phyloP scores from a whole-genome alignment of 1,140 invertebrate genomes.

The Sarcophaga peregrina region DNA sequence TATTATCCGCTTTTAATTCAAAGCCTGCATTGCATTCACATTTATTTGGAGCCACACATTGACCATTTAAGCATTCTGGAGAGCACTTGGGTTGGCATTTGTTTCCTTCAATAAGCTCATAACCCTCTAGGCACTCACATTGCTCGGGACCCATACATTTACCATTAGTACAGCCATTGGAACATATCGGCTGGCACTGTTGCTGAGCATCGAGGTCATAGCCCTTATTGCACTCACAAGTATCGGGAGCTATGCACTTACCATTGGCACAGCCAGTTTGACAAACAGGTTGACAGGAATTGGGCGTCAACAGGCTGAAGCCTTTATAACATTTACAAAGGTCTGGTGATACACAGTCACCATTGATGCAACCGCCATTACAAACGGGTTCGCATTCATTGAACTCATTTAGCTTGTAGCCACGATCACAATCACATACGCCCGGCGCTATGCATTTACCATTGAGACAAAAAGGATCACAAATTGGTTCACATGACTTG shows the following conservation, averaged over 20 bases:
- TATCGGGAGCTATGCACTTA: constrained; percentile 68
- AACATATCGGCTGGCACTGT: background rate
- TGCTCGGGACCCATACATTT: constrained; percentile 66
- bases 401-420: constrained; percentile 49
- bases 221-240: constrained; percentile 71
- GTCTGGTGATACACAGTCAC: constrained; percentile 49
- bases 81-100: constrained; percentile 67
- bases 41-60: background rate
- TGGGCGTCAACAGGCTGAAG: background rate
- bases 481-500: constrained; percentile 58
- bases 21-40: constrained; percentile 52
- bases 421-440: constrained; percentile 67
- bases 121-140: constrained; percentile 74
- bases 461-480: constrained; percentile 68
- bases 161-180: constrained; percentile 52
- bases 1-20: constrained; percentile 54
- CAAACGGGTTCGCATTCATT: constrained; percentile 46
- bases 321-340: constrained; percentile 67
- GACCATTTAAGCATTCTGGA: constrained; percentile 17
- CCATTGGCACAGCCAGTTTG: constrained; percentile 68
- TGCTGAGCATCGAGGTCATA: no score
- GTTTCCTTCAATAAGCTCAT: constrained; percentile 63
- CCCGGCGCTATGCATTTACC: constrained; percentile 68
- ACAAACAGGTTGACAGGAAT: constrained; percentile 68
- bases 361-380: constrained; percentile 46